These are phyloP conservation scores for Grantiella picta DNA, from an alignment of 2,113 vertebrate species.

Conservation along the genomic window DNA sequence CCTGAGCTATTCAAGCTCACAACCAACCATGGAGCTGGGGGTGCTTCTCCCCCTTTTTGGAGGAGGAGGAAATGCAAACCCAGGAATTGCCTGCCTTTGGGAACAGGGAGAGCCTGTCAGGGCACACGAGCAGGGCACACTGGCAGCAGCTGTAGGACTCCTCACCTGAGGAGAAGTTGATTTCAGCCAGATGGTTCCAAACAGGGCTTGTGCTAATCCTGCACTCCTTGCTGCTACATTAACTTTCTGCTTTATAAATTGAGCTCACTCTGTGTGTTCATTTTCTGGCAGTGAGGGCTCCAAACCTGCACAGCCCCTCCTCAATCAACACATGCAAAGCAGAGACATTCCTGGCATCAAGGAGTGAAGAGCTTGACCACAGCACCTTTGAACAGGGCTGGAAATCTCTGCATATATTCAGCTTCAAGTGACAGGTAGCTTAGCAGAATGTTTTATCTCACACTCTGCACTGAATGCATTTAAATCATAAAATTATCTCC, in stretches of 20 bases:
- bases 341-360: not conserved
- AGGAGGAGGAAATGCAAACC: not conserved
- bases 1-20: not conserved
- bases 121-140: not conserved
- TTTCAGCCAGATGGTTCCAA: not conserved
- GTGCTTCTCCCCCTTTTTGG: not conserved
- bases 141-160: not conserved
- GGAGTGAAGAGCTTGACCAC: not conserved
- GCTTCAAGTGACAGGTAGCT: not conserved
- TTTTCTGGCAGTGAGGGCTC: not conserved
- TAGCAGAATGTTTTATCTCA: not conserved
- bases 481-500: not conserved
- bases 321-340: not conserved
- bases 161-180: not conserved
- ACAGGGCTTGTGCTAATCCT: not conserved
- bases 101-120: not conserved
- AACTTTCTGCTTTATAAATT: not conserved
- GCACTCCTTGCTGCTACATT: fast-evolving
- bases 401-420: not conserved
- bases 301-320: not conserved
- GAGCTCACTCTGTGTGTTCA: not conserved
- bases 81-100: not conserved
- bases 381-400: not conserved
- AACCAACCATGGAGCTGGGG: not conserved
- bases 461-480: not conserved